Base-by-base conservation (phyloP, 1,140 invertebrate genomes). In the Zaprionus tsacasi region DNA sequence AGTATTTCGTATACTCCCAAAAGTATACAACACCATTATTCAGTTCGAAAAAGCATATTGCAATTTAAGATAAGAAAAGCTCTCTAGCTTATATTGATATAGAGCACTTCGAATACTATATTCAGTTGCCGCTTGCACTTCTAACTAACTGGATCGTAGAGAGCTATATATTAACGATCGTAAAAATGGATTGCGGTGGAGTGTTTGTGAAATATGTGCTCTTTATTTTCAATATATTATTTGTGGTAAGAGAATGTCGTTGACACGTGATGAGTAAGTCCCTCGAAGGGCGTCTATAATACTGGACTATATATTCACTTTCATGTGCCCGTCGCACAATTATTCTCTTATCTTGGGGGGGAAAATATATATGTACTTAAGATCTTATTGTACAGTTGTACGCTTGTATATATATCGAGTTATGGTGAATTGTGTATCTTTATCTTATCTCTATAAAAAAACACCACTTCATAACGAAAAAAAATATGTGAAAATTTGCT, bases 181-280 rank as follows among this genome's bases (percentile, higher is more conserved):
- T 3, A 17, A 78, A 68, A 50, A 92, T 92, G 94, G 95, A 95
- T 91, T 96, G 95, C 89, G 96, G 95, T 85, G 96, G 95, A 93
- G 94, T 95, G 90, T 95, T 95, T 93, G 94, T 97, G 75, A 97
- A 97, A 94, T 97, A 96, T 93, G 93, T 97, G 78, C 94, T 97
- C 15, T 97, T 97, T 91, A 93, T 96, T 89, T 97, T 97, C 94
- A 97, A 97, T 92, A 94, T 97, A 87, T 91, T 97, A 59, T 97
- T 97, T 93, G 96, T 96, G 93, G 96, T 97, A 93, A 96, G 96
- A n/a, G 17, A 25, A 25, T 13, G 36, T 6, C 7, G 11, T 10
- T 1, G 4, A 33, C 38, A 52, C 56, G 40, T 58, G 6, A 35
- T 38, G 12, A 6, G 7, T 27, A 12, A 50, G 25, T 50, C 11